Conservation (phyloP, 2,888 invertebrate species). For the Lutraria lutraria region DNA sequence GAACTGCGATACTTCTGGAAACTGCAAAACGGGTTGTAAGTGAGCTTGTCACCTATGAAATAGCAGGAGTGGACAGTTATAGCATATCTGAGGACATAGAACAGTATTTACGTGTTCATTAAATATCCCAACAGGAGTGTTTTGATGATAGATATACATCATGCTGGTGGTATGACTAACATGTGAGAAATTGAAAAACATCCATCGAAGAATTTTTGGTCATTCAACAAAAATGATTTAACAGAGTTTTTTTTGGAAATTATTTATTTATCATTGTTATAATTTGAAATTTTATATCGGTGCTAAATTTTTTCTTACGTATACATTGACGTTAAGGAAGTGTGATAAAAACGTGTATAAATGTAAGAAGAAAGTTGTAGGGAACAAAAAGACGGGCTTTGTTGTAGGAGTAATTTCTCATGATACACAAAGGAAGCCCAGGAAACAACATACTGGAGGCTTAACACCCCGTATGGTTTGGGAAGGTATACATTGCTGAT, state of each 20-base stretch:
- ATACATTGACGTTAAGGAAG: too few relatives aligned
- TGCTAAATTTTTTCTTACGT: too few relatives aligned
- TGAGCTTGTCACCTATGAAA: slow-evolving; percentile 30
- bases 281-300: neutral
- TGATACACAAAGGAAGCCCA: too few relatives aligned
- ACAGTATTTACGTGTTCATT: slow-evolving; percentile 2
- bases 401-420: too few relatives aligned
- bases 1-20: neutral
- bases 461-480: too few relatives aligned
- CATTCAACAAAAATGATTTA: neutral
- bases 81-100: slow-evolving; percentile 23
- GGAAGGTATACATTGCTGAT: too few relatives aligned
- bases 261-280: neutral
- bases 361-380: too few relatives aligned
- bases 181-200: neutral
- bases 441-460: too few relatives aligned
- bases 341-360: too few relatives aligned
- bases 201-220: neutral
- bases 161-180: neutral
- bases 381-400: too few relatives aligned
- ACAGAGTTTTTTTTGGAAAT: neutral
- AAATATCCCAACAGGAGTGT: neutral
- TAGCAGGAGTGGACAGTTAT: slow-evolving; percentile 35
- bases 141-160: neutral
- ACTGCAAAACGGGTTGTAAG: neutral